Percentiles rank a stretch among this genome's conserved stretches.
phyloP scores from a whole-genome alignment of 2,797 vertebrate species.

The Enteromius radiatus region DNA sequence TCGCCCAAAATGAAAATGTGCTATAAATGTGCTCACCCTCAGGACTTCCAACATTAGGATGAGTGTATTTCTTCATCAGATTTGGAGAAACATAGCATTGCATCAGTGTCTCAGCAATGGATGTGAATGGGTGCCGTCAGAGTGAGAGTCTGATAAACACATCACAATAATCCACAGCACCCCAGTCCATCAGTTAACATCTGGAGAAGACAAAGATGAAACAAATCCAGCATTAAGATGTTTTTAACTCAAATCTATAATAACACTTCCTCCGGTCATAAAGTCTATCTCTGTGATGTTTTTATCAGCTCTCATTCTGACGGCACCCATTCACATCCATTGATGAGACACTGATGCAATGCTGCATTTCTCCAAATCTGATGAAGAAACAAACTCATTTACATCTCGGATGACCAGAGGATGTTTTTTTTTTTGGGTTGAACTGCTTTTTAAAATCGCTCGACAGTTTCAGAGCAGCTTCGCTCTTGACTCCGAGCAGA shows the following conservation, averaged over 20 bases:
- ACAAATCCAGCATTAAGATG: no score
- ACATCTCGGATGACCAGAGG: not conserved
- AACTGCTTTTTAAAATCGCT: not conserved
- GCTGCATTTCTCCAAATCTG: not conserved
- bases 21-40: not conserved
- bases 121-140: not conserved
- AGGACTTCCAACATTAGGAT: not conserved
- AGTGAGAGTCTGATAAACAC: not conserved
- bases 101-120: not conserved
- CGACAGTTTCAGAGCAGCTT: not conserved
- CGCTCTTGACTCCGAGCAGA: not conserved
- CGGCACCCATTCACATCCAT: not conserved
- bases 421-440: not conserved
- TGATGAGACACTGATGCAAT: not conserved
- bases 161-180: not conserved
- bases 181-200: no score
- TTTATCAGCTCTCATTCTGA: not conserved
- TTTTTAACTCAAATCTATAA: no score
- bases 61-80: not conserved
- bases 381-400: not conserved
- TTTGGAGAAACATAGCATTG: not conserved
- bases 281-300: not conserved
- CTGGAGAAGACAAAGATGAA: no score
- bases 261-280: no score
- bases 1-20: not conserved